Evolutionary conservation across 2,113 vertebrate species (phyloP).

Genomic region (Ursus arctos): DNA sequence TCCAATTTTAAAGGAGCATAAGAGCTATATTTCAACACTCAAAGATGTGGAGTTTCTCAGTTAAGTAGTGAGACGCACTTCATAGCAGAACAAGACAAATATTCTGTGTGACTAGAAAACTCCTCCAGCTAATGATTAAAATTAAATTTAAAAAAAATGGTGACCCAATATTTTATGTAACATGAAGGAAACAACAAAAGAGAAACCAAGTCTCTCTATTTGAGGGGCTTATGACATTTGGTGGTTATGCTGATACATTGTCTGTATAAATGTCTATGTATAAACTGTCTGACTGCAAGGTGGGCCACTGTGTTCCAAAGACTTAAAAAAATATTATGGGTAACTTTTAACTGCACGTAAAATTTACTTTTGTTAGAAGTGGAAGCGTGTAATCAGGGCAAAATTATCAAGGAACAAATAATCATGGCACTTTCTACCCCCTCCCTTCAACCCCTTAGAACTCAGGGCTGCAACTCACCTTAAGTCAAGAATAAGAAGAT

Average conservation of each 20-base stretch:
- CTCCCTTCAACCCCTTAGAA: neutral
- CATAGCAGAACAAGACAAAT: neutral
- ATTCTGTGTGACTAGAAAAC: neutral
- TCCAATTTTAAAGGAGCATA: conserved; percentile 77
- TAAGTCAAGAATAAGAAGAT: neutral
- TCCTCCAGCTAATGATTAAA: neutral
- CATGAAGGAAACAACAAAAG: neutral
- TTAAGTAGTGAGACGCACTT: conserved; percentile 37
- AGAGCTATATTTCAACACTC: conserved; percentile 61
- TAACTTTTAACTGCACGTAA: neutral
- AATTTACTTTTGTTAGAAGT: neutral
- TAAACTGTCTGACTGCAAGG: neutral
- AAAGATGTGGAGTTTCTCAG: conserved; percentile 42
- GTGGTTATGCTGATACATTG: neutral
- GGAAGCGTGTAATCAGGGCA: neutral
- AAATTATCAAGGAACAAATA: neutral
- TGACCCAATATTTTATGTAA: neutral
- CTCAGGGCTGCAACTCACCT: neutral
- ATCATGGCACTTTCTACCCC: neutral
- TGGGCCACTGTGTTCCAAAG: neutral
- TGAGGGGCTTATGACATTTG: neutral
- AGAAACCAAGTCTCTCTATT: neutral
- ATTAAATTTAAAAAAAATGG: neutral
- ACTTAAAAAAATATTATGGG: neutral
- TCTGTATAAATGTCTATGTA: neutral